Evolutionary conservation across 1,140 invertebrate species (phyloP), one percentile per base, ranked within the genome.

Genomic region (Harpegnathos saltator): DNA sequence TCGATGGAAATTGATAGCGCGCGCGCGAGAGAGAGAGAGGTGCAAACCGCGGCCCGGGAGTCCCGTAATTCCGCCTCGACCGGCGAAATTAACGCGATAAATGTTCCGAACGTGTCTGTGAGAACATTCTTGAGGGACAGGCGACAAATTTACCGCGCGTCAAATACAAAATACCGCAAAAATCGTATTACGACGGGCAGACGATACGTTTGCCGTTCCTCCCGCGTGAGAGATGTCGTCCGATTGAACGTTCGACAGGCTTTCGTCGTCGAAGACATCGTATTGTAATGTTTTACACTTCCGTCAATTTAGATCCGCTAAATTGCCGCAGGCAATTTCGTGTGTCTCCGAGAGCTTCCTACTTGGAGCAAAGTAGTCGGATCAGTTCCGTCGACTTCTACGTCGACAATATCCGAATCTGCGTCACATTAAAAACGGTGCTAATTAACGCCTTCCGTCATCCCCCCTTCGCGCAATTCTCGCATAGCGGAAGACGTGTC

Each of bases 1-100:
- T 65, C 26, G 14, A 75, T 63, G 63, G 44, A 63, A 75, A 75
- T 52, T 75, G n/a, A 75, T 65, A 65, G 59, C n/a, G 9, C 56
- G n/a, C 17, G 19, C 71, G 38, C n/a, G n/a, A n/a, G n/a, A n/a
- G n/a, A n/a, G n/a, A n/a, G n/a, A 12, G 33, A 22, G 1, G 17
- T 14, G 29, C 9, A 72, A n/a, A 19, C 15, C 44, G 22, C 33
- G 22, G 38, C 38, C n/a, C 15, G 2, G 54, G 5, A 15, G 17
- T 7, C 44, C 14, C 22, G 19, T 24, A 59, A 26, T 59, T 59
- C 26, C 17, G 44, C 26, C 19, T 12, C 9, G 12, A 5, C 11
- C 19, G 12, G 33, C 4, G 19, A 73, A 72, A 72, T 58, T 58
- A 58, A 58, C n/a, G 19, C 29, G 38, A 44, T 44, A 44, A 33